Conservation (phyloP, 2,113 vertebrate genomes). For the Macrotis lagotis region DNA sequence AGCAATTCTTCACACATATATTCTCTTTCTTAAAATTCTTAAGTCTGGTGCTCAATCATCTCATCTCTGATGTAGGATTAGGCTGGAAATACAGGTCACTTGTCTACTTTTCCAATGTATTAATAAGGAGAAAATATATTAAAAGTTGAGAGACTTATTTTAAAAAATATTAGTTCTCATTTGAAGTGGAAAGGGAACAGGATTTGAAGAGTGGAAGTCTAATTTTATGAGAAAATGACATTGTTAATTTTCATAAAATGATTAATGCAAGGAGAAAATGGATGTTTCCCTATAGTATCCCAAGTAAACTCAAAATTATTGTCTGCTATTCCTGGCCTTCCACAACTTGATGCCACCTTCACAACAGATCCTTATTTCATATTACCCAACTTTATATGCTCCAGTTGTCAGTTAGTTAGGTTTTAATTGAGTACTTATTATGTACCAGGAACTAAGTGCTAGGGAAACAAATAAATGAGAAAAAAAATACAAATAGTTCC, state of each 20-base stretch:
- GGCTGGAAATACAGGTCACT: background rate
- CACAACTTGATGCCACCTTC: too few species aligned
- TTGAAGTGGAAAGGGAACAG: background rate
- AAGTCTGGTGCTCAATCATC: background rate
- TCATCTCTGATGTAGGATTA: background rate
- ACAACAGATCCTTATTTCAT: too few species aligned
- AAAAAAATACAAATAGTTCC: too few species aligned
- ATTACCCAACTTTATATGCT: too few species aligned
- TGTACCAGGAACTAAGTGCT: too few species aligned
- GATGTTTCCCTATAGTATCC: too few species aligned
- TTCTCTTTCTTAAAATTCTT: background rate
- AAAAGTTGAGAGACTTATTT: background rate
- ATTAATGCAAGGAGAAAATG: too few species aligned
- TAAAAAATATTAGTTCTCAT: background rate
- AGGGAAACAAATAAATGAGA: too few species aligned
- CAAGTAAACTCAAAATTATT: too few species aligned
- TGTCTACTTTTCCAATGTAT: background rate
- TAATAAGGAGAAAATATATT: background rate
- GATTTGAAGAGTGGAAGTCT: background rate
- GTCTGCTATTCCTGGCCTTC: too few species aligned
- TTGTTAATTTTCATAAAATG: background rate
- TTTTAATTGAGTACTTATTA: too few species aligned
- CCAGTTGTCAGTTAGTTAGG: too few species aligned
- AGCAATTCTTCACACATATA: background rate
- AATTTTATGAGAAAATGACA: background rate